phyloP scores from a whole-genome alignment of 2,797 vertebrate genomes.

The Nyctibius grandis region DNA sequence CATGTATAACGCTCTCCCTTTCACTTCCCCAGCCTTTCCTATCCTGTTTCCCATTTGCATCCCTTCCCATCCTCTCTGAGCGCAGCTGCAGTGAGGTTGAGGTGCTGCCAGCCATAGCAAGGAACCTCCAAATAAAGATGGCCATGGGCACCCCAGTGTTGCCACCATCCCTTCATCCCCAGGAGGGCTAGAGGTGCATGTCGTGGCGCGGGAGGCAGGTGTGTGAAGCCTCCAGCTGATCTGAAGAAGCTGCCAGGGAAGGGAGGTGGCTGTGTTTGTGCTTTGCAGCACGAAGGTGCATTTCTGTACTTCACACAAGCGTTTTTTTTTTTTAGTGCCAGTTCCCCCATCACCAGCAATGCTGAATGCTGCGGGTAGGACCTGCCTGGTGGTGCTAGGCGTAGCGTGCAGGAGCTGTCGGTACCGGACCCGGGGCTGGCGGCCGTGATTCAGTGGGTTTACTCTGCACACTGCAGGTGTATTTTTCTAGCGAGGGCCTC shows the following conservation, averaged over 20 bases:
- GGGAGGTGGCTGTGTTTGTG: background rate
- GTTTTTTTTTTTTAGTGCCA: background rate
- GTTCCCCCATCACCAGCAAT: background rate
- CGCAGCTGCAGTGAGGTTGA: constrained; percentile 22
- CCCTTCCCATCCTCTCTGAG: background rate
- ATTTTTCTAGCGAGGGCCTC: background rate
- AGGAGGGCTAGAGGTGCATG: background rate
- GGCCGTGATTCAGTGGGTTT: background rate
- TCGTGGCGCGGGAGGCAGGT: background rate
- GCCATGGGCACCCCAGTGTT: background rate
- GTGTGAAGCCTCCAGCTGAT: background rate
- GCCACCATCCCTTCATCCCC: background rate
- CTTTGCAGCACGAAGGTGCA: background rate
- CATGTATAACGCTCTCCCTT: background rate
- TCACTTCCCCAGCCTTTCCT: background rate
- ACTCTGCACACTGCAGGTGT: constrained; percentile 10
- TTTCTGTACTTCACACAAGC: background rate
- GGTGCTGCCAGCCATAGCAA: background rate
- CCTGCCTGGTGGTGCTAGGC: background rate
- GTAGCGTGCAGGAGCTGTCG: background rate
- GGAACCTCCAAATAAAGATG: background rate
- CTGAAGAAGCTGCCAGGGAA: background rate
- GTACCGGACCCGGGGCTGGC: background rate
- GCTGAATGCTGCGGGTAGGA: background rate
- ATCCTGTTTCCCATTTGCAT: background rate